Evolutionary conservation across 2,888 invertebrate species (phyloP), one percentile per base, ranked within the genome.

Genomic region (Theodoxus fluviatilis): DNA sequence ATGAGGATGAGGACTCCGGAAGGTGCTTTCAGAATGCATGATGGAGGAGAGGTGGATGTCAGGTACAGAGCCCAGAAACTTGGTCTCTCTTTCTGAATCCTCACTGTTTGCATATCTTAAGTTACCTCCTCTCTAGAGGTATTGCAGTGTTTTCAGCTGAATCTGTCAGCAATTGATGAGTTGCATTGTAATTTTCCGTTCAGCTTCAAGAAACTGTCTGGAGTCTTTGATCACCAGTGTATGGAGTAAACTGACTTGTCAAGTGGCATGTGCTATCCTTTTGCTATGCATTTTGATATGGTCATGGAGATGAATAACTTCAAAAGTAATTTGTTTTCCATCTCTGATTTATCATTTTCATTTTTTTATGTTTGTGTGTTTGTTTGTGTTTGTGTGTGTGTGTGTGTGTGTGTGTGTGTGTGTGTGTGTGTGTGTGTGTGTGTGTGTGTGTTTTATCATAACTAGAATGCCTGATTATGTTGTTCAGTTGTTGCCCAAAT

Each of bases 21-120:
- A 87, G 98, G 98, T n/a, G 93, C 95, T 18, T 99, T 95, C 88
- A 90, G 91, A 31, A 91, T 99, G 90, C 97, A 98, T 85, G 91
- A 91, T 67, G 95, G 93, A 79, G 98, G 98, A 3, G 98, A 99
- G 88, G 91, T 93, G 25, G 97, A 98, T 87, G 94, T 97, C 38
- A 84, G 87, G 87, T 87, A 73, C 59, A 40, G 15, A 35, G 28
- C n/a, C 1, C 61, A n/a, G 31, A 35, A 57, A 2, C 33, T 2
- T 47, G n/a, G 2, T 67, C 49, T 47, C 22, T 47, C 33, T 47
- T 1, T 28, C 33, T 22, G 40, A 65, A 65, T 18, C 12, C 22
- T 63, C 33, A n/a, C 35, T 18, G 37, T 63, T 15, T 1, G 1
- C 3, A 15, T 18, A 0, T 15, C 43, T 12, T 9, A 43, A 43